A percentile compares a stretch with the other conserved stretches of the same genome.
Evolutionary conservation across 2,888 invertebrate species (phyloP).

Genomic region (Hydrotaea diabolus): DNA sequence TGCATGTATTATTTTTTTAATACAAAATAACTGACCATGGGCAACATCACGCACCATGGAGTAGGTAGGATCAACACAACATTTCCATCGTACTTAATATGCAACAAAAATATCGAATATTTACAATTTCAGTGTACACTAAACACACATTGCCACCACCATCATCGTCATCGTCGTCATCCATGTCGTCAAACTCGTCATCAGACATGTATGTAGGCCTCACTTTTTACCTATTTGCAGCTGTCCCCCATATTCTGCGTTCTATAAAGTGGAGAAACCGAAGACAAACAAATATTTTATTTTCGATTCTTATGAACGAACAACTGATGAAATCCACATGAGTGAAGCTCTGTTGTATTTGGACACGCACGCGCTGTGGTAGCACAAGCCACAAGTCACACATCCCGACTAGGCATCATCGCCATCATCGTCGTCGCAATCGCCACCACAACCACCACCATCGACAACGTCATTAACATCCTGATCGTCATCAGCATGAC

Average conservation of each 20-base stretch:
- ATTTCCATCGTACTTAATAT: slow-evolving; percentile 50
- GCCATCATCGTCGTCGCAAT: slow-evolving; percentile 40
- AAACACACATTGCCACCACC: background rate
- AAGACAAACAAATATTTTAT: slow-evolving; percentile 42
- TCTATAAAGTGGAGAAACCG: slow-evolving; percentile 41
- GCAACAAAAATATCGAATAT: slow-evolving; percentile 61
- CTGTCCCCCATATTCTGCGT: slow-evolving; percentile 69
- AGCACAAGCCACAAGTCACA: slow-evolving; percentile 66
- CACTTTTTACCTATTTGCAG: slow-evolving; percentile 68
- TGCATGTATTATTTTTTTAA: background rate
- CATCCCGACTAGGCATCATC: slow-evolving; percentile 1
- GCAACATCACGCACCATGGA: slow-evolving; percentile 59
- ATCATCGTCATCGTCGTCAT: slow-evolving; percentile 13
- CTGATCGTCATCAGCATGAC: slow-evolving; percentile 32
- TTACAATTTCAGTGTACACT: slow-evolving; percentile 50
- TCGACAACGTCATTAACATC: slow-evolving; percentile 49
- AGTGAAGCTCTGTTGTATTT: slow-evolving; percentile 47
- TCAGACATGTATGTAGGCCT: slow-evolving; percentile 21
- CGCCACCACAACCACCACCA: slow-evolving; percentile 53
- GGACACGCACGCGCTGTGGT: slow-evolving; percentile 58
- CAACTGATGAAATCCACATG: slow-evolving; percentile 21
- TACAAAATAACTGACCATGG: slow-evolving; percentile 63
- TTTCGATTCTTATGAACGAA: slow-evolving; percentile 42
- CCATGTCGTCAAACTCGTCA: slow-evolving; percentile 44
- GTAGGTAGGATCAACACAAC: slow-evolving; percentile 1